phyloP scores from a whole-genome alignment of 2,888 invertebrate genomes.

The Meta bourneti region DNA sequence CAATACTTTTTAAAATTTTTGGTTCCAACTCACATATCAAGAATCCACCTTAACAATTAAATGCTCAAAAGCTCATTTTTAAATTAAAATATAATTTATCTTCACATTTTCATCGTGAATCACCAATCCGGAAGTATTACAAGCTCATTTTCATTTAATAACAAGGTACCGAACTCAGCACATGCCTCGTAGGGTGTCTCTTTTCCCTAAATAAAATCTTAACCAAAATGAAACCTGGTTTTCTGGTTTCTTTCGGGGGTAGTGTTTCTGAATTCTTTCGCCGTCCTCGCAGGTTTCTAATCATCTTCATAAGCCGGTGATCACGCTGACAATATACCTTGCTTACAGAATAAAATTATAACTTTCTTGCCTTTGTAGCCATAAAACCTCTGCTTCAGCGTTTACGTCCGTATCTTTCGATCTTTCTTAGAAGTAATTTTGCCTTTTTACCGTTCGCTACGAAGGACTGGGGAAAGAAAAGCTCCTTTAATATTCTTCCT shows the following conservation, averaged over 20 bases:
- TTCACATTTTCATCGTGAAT: too few relatives aligned
- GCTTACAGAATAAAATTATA: slow-evolving; percentile 43
- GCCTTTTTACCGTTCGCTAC: slow-evolving; percentile 6
- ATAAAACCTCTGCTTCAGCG: slow-evolving; percentile 41
- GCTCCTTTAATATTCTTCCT: slow-evolving; percentile 59
- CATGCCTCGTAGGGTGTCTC: background rate
- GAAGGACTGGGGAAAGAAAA: slow-evolving; percentile 34
- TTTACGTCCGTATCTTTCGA: slow-evolving; percentile 48
- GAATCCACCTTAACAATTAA: too few relatives aligned
- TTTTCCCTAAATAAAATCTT: background rate
- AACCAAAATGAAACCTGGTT: background rate
- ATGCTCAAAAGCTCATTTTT: too few relatives aligned
- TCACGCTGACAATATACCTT: slow-evolving; percentile 35
- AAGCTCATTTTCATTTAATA: background rate
- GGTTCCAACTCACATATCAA: too few relatives aligned
- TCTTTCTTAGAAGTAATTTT: slow-evolving; percentile 32
- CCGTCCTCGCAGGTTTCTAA: background rate
- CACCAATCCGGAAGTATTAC: too few relatives aligned
- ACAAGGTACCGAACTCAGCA: background rate
- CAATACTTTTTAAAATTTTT: too few relatives aligned
- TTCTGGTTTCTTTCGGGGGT: background rate
- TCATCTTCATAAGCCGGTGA: slow-evolving; percentile 25
- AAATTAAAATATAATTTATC: too few relatives aligned
- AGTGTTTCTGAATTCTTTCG: background rate
- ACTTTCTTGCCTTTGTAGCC: slow-evolving; percentile 10